Evolutionary conservation across 2,888 invertebrate genomes (phyloP), one percentile per base, ranked within the genome.

Genomic region (Drosophila kokeensis): DNA sequence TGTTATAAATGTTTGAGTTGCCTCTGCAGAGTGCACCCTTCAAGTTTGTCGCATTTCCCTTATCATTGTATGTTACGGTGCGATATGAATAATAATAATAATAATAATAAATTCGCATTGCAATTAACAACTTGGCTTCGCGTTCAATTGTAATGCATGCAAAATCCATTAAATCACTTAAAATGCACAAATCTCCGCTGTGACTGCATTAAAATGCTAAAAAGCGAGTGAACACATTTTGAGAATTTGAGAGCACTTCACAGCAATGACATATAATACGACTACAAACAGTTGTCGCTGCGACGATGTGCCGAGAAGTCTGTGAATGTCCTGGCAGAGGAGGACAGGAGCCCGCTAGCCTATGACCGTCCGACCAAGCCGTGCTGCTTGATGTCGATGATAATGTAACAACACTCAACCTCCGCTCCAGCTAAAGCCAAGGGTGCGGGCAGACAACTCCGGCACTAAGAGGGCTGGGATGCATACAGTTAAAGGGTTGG

Each of bases 131-230:
- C 89, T 77, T 82, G 59, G 72, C 67, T 74, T 72, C 63, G 66
- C 67, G 42, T 76, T 76, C 62, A 81, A 70, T 60, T 78, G 78
- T 80, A 71, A 78, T 83, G 78, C 82, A 88, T 87, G 87, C 76
- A 82, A 89, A 91, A 91, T 91, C 83, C 90, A 90, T 90, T 90
- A 90, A 91, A 87, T 79, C 91, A 82, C 90, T 90, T 73, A 64
- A 78, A 77, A 75, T 60, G 58, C 71, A 73, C 58, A 86, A 73
- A 76, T 60, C 71, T 49, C 49, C 34, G 30, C 42, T 48, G 48
- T 11, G 62, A 66, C 38, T 80, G 67, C 78, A 79, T 78, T 79
- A 76, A 73, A 76, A 54, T 59, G 67, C 54, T 78, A 64, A 70
- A 80, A 75, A 21, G 50, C 49, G 49, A 54, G 30, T 32, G 54